Evolutionary conservation across 1,140 invertebrate species (phyloP).

Genomic region (Hyposmocoma kahamanoa): DNA sequence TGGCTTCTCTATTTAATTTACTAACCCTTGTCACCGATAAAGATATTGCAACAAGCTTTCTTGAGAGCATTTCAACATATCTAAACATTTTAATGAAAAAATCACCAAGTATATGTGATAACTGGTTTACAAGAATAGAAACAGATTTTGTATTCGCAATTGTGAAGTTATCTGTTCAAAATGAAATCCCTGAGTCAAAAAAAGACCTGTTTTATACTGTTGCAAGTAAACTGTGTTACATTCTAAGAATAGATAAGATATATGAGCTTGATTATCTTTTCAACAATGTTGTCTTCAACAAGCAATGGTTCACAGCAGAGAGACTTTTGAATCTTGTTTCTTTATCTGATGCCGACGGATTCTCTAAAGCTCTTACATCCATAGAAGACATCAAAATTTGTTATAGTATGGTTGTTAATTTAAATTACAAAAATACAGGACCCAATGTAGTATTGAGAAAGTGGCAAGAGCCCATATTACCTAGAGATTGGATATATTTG

Average conservation of each 20-base stretch:
- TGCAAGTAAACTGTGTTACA: conserved; percentile 71
- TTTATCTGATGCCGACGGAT: conserved; percentile 56
- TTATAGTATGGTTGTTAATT: conserved; percentile 68
- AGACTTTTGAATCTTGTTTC: conserved; percentile 68
- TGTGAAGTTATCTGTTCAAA: conserved; percentile 53
- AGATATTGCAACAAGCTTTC: conserved; percentile 25
- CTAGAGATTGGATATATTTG: conserved; percentile 81
- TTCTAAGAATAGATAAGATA: conserved; percentile 68
- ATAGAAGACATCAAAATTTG: conserved; percentile 67
- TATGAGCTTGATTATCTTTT: conserved; percentile 67
- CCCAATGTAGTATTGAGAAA: conserved; percentile 37
- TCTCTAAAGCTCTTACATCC: conserved; percentile 56
- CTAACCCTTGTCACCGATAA: conserved; percentile 31
- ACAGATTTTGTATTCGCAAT: conserved; percentile 67
- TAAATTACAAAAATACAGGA: conserved; percentile 37
- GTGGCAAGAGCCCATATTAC: conserved; percentile 74
- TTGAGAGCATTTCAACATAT: conserved; percentile 34
- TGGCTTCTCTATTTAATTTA: conserved; percentile 58
- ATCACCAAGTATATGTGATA: conserved; percentile 56
- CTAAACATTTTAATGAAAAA: conserved; percentile 42
- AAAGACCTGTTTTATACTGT: conserved; percentile 70
- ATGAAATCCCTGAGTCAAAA: conserved; percentile 37
- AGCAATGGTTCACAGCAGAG: conserved; percentile 73
- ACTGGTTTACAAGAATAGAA: conserved; percentile 76
- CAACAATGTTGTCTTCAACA: conserved; percentile 73